phyloP scores from a whole-genome alignment of 2,113 vertebrate species.

The Poeciliopsis occidentalis region DNA sequence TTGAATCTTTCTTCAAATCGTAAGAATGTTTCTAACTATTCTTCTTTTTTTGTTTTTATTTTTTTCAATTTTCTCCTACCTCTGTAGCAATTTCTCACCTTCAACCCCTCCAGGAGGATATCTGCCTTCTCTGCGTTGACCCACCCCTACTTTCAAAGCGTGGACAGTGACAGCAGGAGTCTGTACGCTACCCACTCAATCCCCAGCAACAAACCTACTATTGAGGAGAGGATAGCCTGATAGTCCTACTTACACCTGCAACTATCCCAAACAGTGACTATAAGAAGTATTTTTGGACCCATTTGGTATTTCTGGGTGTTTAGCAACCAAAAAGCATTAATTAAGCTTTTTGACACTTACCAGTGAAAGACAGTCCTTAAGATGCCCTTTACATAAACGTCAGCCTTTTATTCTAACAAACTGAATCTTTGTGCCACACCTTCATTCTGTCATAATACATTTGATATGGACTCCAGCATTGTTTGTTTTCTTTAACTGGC shows the following conservation, averaged over 20 bases:
- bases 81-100: constrained; percentile 92
- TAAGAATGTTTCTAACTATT: not conserved
- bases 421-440: not conserved
- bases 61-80: not conserved
- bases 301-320: constrained; percentile 13
- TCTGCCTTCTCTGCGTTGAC: constrained; percentile 93
- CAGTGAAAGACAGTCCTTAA: not conserved
- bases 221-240: constrained; percentile 89
- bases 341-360: constrained; percentile 39
- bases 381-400: not conserved
- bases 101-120: constrained; percentile 94
- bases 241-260: constrained; percentile 19
- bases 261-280: constrained; percentile 15
- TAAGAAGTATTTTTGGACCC: constrained; percentile 11
- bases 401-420: not conserved
- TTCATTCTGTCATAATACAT: not conserved
- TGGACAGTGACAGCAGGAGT: constrained; percentile 90
- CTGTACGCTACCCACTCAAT: constrained; percentile 85
- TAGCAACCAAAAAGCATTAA: not conserved
- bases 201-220: constrained; percentile 87
- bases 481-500: too few species aligned
- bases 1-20: not conserved
- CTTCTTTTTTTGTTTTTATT: not conserved
- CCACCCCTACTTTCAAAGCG: constrained; percentile 93
- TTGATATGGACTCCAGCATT: too few species aligned